phyloP scores from a whole-genome alignment of 2,888 invertebrate species.

The Dimorphilus gyrociliatus region DNA sequence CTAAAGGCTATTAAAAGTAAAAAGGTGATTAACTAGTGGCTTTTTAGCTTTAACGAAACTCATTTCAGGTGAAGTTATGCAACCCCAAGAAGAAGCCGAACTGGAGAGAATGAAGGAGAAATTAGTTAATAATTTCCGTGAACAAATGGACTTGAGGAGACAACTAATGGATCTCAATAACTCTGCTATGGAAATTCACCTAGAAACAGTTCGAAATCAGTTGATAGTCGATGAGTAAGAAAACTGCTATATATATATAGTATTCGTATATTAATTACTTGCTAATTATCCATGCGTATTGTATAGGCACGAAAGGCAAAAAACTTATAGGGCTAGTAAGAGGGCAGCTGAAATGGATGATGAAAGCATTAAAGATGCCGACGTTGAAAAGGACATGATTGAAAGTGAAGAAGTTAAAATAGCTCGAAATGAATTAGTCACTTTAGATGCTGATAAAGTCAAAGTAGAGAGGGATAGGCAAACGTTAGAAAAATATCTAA shows the following conservation, averaged over 20 bases:
- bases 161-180: slow-evolving; percentile 79
- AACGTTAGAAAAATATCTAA: slow-evolving; percentile 62
- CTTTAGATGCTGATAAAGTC: slow-evolving; percentile 69
- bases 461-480: slow-evolving; percentile 57
- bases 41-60: neutral
- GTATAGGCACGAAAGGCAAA: neutral
- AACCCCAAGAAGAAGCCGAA: slow-evolving; percentile 38
- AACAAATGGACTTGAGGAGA: slow-evolving; percentile 73
- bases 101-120: slow-evolving; percentile 53
- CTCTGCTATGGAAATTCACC: slow-evolving; percentile 62
- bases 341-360: slow-evolving; percentile 17
- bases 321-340: neutral
- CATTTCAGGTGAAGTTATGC: slow-evolving; percentile 40
- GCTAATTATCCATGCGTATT: neutral
- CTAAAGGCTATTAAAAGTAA: slow-evolving; percentile 13
- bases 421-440: slow-evolving; percentile 39
- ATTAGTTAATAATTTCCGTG: slow-evolving; percentile 71
- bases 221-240: slow-evolving; percentile 63
- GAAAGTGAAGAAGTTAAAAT: slow-evolving; percentile 19
- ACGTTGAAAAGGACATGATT: slow-evolving; percentile 1
- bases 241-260: neutral
- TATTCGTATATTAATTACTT: neutral
- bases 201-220: slow-evolving; percentile 74
- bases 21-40: slow-evolving; percentile 25
- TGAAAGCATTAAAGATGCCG: slow-evolving; percentile 5